These are phyloP conservation scores for Smithornis capensis DNA, from an alignment of 2,113 vertebrate species.

Conservation along the genomic window DNA sequence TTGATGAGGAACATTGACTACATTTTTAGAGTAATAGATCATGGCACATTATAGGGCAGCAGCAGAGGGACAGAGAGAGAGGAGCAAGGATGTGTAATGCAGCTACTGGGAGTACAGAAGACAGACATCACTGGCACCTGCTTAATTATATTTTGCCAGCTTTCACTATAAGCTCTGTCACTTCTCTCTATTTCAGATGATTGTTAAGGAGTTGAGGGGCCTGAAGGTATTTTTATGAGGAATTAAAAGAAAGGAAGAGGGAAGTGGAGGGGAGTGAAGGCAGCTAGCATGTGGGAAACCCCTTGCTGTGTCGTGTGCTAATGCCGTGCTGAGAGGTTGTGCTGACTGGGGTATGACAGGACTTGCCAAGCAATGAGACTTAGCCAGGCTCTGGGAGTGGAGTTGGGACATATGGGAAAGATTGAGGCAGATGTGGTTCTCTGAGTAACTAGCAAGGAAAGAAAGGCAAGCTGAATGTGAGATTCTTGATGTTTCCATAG, in stretches of 20 bases:
- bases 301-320: not conserved
- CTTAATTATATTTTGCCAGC: constrained; percentile 7
- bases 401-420: not conserved
- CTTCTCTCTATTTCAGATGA: not conserved
- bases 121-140: not conserved
- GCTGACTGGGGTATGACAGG: not conserved
- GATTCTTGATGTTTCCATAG: not conserved
- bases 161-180: not conserved
- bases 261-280: not conserved
- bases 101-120: not conserved
- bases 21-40: not conserved
- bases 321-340: not conserved
- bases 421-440: not conserved
- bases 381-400: not conserved
- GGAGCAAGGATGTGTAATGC: not conserved
- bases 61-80: not conserved
- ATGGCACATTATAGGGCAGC: not conserved
- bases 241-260: not conserved
- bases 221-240: not conserved
- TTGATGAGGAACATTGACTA: not conserved
- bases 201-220: not conserved
- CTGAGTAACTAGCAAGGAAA: not conserved
- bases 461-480: not conserved
- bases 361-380: not conserved
- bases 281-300: not conserved